Evolutionary conservation across 2,888 invertebrate genomes (phyloP), one percentile per base, ranked within the genome.

Genomic region (Latheticus oryzae): DNA sequence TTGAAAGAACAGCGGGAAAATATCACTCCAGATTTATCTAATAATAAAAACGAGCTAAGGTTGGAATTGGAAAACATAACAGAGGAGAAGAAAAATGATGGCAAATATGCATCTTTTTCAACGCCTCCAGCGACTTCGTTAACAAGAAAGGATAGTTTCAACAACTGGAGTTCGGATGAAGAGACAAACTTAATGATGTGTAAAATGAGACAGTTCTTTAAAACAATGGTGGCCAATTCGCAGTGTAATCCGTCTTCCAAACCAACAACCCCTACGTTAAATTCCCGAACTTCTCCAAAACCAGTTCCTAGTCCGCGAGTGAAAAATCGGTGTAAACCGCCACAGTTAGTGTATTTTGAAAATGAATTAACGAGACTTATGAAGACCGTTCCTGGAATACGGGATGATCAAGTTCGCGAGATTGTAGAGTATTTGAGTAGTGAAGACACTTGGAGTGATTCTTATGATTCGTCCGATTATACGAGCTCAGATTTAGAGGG

Each of bases 121-220:
- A 67, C 76, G 9, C 81, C 84, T 19, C 82, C 85, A 1, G 80
- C 83, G 24, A 83, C 85, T 5, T 84, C 87, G 7, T 79, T 93
- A 16, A 87, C 88, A 23, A 83, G 93, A 61, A 93, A 93, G 78
- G 93, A 94, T 76, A 93, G 93, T 75, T 94, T 94, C 79, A 94
- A 93, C 75, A 94, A 94, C 73, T 95, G 94, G 93, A 93, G 93
- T 62, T 93, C 93, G 1, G 94, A 95, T 73, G 95, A 95, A 75
- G 95, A 95, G 80, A 95, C 94, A 1, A 95, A 95, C 77, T 80
- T 94, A 32, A 95, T 95, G 94, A 95, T 95, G 94, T 91, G 90
- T 23, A 94, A 93, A 81, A 93, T 95, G 92, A 83, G 93, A 1
- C 92, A 93, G 69, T 93, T 95, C 77, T 93, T 95, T 78, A 94